Evolutionary conservation across 2,888 invertebrate genomes (phyloP), one percentile per base, ranked within the genome.

Genomic region (Eurytoma californica): DNA sequence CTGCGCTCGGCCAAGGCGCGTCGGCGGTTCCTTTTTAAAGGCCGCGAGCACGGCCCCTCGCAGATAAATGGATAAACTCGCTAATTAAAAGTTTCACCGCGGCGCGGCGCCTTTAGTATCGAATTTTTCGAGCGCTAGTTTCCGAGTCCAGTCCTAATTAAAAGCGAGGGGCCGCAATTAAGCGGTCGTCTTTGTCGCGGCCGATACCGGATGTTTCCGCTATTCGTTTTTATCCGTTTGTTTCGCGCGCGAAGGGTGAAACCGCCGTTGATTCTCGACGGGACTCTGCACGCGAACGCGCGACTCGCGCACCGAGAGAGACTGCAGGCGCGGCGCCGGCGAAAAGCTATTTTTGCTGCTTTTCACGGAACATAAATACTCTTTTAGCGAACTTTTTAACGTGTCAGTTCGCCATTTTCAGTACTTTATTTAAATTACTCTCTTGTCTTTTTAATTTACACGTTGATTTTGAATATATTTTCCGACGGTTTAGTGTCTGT

Each of bases 61-160:
- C 82, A 84, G 82, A 86, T 86, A 86, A 87, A 87, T 84, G 86
- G 84, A 87, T 86, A 86, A 88, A 86, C 85, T 85, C 84, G 84
- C 87, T 87, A 88, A 89, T 89, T 87, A 87, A 88, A 88, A 88
- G 85, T 87, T 87, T 84, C 84, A 73, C 81, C 51, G 55, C 75
- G 18, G 53, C 20, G 67, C 51, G 12, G 20, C 39, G 60, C 30
- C 69, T 82, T 77, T 81, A 80, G 78, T 82, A 81, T 82, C 77
- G 80, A 74, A 68, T 77, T 74, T 79, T 82, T 70, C 67, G 24
- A 68, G 55, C 61, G 30, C 61, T n/a, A 14, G 49, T 47, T 68
- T 73, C 66, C 63, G 68, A 65, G 66, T 49, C 49, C n/a, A 14
- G 60, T 39, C 30, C 63, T 61, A 79, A 79, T 53, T 73, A 73